Evolutionary conservation across 2,797 vertebrate genomes (phyloP).

Genomic region (Sebastes variabilis): DNA sequence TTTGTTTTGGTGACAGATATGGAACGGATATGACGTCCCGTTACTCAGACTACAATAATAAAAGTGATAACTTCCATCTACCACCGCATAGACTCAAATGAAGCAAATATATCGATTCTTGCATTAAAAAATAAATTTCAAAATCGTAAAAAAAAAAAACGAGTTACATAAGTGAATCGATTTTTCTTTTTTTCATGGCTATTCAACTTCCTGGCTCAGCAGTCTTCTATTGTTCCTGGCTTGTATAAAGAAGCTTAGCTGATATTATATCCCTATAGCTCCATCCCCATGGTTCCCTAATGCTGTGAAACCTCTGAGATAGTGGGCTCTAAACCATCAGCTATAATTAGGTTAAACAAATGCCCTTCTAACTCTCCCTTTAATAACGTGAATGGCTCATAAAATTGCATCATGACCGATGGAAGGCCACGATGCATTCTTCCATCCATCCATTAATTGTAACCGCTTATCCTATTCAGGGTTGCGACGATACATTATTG

Average conservation of each 20-base stretch:
- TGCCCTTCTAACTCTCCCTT: constrained; percentile 27
- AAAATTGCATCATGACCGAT: constrained; percentile 22
- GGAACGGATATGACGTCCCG: too few species aligned
- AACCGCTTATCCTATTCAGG: too few species aligned
- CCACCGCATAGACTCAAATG: too few species aligned
- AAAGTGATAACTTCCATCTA: too few species aligned
- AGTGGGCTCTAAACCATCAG: constrained; percentile 36
- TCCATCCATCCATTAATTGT: background rate
- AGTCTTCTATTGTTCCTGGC: constrained; percentile 64
- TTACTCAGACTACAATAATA: too few species aligned
- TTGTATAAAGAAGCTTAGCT: constrained; percentile 56
- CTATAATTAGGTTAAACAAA: constrained; percentile 56
- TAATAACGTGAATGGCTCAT: constrained; percentile 25
- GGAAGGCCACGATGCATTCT: constrained; percentile 4
- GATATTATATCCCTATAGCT: constrained; percentile 33
- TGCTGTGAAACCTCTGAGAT: constrained; percentile 37
- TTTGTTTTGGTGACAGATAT: too few species aligned
- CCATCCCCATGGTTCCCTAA: constrained; percentile 10
- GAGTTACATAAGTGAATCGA: too few species aligned
- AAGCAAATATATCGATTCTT: too few species aligned
- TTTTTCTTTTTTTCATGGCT: too few species aligned
- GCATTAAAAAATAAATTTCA: too few species aligned
- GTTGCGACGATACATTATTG: background rate
- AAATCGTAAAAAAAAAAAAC: too few species aligned
- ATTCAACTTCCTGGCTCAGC: constrained; percentile 29